Evolutionary conservation across 1,140 invertebrate genomes (phyloP), one percentile per base, ranked within the genome.

Genomic region (Aleiodes sp.): DNA sequence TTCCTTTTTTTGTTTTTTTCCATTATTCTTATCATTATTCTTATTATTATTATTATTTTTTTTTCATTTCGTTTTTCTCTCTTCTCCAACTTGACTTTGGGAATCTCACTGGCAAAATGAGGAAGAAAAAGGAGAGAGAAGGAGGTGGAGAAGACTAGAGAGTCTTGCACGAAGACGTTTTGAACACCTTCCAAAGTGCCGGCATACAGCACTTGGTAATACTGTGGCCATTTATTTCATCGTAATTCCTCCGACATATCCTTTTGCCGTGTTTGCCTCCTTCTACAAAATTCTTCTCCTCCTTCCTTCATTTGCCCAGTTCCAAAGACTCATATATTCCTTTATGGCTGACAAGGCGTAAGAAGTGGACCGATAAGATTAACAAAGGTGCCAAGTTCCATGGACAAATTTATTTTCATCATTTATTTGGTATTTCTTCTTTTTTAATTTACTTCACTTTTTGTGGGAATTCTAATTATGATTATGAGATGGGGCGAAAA

Each of bases 151-250:
- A 14, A 35, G 16, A 7, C 33, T 59, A 21, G 43, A 28, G 65
- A 43, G 31, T 43, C 26, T 57, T 37, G 52, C 37, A 41, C 29
- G 12, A 19, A 70, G 63, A 70, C 67, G 63, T 70, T 73, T 73
- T 73, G 71, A 73, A 73, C 67, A 67, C 63, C 56, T 62, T 73
- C 71, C 71, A 73, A 73, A 73, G 71, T 73, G 64, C 65, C 62
- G 65, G 71, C 65, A 65, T 70, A 63, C 63, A 70, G 61, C 69
- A 57, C 69, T 65, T 63, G 46, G 69, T 70, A 66, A 72, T 72
- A 68, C 67, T 67, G 46, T 72, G 46, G 46, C 71, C 71, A 72
- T 72, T 72, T 72, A 72, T 72, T 72, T 65, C 65, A 62, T 72
- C 71, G 71, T 72, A 72, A 72, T 72, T 69, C 67, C 68, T 41